Evolutionary conservation across 1,140 invertebrate species (phyloP), one percentile per base, ranked within the genome.

Genomic region (Marisa cornuarietis): DNA sequence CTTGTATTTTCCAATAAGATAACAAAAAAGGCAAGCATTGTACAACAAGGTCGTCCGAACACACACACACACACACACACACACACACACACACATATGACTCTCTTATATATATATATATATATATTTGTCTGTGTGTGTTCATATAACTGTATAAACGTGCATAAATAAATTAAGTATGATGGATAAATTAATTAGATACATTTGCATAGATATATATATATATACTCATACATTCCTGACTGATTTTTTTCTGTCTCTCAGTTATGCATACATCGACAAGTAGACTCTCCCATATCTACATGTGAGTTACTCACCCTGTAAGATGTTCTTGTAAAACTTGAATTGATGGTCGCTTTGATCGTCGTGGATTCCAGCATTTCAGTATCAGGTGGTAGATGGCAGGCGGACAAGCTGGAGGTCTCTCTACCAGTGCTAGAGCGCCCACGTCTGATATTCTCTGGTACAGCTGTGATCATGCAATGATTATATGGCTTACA

Each of bases 391-490:
- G 61, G 0, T 63, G 5, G 26, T 16, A 58, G 10, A 76, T 42
- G 61, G 18, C 58, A 20, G 22, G 22, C 7, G 73, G 73, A 54
- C 73, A 76, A 26, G 58, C 62, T 8, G 52, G n/a, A 18, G 73
- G 22, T n/a, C n/a, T 62, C 3, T 9, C 9, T 13, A 58, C 58
- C 8, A 16, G 7, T 42, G 52, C 7, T 16, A 5, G 5, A 20
- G 31, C 5, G 18, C 42, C 42, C 10, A 18, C 11, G 13, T 31
- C 71, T 14, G 42, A 24, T 26, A 74, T 24, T 18, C 65, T 76
- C 73, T 62, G 26, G 24, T 76, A 76, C 22, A 76, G 26, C 73
- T 76, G 73, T 18, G 65, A 22, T 22, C 14, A 16, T 18, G 51
- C 26, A 13, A 18, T 10, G 18, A 1, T 13, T 4, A 51, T 16